Evolutionary conservation across 2,797 vertebrate genomes (phyloP).

Genomic region (Toxotes lorentzi): DNA sequence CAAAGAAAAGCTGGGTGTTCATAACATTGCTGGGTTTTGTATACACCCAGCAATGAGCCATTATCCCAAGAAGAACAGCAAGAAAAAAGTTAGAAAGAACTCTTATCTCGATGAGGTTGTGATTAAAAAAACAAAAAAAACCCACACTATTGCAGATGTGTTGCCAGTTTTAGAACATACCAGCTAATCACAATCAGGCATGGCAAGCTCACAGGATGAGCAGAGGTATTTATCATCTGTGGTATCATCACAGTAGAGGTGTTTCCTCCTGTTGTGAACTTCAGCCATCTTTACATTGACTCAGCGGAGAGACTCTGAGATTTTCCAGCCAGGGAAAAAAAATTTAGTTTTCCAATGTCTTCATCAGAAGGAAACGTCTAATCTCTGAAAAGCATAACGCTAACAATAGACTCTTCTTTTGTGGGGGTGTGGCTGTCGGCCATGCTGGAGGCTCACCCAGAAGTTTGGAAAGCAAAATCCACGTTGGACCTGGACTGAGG

Average conservation of each 20-base stretch:
- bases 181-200: too few species aligned
- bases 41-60: background rate
- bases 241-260: conserved; percentile 48
- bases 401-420: conserved; percentile 60
- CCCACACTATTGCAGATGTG: too few species aligned
- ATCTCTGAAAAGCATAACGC: conserved; percentile 11
- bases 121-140: background rate
- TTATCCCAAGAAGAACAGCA: background rate
- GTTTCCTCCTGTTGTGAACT: conserved; percentile 50
- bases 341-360: conserved; percentile 17
- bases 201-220: too few species aligned
- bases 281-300: conserved; percentile 39
- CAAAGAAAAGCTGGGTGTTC: too few species aligned
- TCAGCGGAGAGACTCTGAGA: conserved; percentile 28
- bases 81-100: background rate
- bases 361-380: conserved; percentile 25
- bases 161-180: too few species aligned
- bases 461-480: conserved; percentile 49
- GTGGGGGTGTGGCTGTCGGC: conserved; percentile 46
- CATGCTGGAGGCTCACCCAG: conserved; percentile 43
- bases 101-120: background rate
- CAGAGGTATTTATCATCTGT: background rate
- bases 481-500: conserved; percentile 46
- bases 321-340: conserved; percentile 44
- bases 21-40: background rate